phyloP scores from a whole-genome alignment of 1,140 invertebrate species.

The Teleopsis dalmanni region DNA sequence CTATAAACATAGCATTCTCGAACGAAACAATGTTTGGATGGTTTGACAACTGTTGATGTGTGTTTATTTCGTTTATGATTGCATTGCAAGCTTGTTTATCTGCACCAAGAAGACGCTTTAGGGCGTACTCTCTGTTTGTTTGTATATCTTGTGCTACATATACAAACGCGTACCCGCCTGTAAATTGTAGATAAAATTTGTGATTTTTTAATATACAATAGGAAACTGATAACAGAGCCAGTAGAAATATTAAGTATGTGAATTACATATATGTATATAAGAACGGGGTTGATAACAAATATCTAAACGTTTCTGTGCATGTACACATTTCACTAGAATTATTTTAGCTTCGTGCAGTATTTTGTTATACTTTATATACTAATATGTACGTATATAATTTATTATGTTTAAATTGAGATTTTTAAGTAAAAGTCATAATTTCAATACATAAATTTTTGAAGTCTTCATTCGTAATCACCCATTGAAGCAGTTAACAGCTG shows the following conservation, averaged over 20 bases:
- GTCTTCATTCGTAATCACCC: no score
- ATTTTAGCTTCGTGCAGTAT: no score
- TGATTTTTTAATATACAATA: constrained; percentile 4
- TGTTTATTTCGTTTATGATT: constrained; percentile 71
- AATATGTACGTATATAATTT: no score
- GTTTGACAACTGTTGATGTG: constrained; percentile 67
- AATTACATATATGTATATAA: not conserved
- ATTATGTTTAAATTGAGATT: no score
- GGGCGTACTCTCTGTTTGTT: constrained; percentile 81
- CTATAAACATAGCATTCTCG: constrained; percentile 64
- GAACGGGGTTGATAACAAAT: not conserved
- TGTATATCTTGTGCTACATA: constrained; percentile 85
- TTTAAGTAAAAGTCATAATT: no score
- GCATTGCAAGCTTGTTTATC: constrained; percentile 70
- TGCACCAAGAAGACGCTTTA: constrained; percentile 74
- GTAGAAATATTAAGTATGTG: not conserved
- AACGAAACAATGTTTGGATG: constrained; percentile 77
- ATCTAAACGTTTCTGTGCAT: constrained; percentile 9
- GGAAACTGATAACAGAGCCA: not conserved
- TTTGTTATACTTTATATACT: no score
- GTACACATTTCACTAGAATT: constrained; percentile 25
- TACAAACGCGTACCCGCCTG: constrained; percentile 91
- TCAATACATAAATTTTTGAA: no score
- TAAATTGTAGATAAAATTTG: constrained; percentile 41
- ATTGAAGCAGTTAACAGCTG: no score